Percentiles rank a stretch among this genome's conserved stretches.
These are phyloP conservation scores for Vultur gryphus DNA, from an alignment of 2,797 vertebrate genomes.

Conservation along the genomic window DNA sequence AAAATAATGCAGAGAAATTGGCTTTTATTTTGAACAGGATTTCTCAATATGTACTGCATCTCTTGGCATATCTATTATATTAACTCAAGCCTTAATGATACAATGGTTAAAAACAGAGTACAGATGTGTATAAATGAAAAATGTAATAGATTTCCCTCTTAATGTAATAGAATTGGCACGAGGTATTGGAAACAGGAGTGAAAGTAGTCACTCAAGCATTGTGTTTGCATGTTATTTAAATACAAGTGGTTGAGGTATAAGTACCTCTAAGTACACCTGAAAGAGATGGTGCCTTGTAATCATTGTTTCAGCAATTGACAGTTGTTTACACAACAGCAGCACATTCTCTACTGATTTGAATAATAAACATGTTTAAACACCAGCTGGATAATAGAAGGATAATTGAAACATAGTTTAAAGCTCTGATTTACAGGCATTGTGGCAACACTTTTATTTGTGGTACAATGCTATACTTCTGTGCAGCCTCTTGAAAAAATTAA, in stretches of 20 bases:
- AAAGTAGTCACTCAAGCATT: conserved; percentile 84
- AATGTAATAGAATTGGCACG: conserved; percentile 86
- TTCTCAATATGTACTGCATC: conserved; percentile 66
- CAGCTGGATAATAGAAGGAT: conserved; percentile 92
- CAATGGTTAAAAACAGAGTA: conserved; percentile 89
- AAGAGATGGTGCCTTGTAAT: conserved; percentile 85
- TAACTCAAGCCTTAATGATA: conserved; percentile 84
- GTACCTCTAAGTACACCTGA: conserved; percentile 86
- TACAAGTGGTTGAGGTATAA: conserved; percentile 89
- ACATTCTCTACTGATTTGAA: conserved; percentile 89
- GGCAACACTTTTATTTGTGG: conserved; percentile 76
- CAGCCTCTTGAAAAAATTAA: conserved; percentile 63
- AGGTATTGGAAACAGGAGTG: conserved; percentile 81
- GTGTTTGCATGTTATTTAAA: conserved; percentile 91
- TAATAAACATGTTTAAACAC: conserved; percentile 89
- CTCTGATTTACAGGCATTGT: conserved; percentile 83
- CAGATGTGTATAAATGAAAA: conserved; percentile 90
- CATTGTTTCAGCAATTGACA: conserved; percentile 93
- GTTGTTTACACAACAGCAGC: conserved; percentile 85
- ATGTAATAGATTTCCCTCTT: conserved; percentile 93
- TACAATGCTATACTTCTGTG: conserved; percentile 76
- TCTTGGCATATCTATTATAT: conserved; percentile 79
- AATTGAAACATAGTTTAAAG: conserved; percentile 95
- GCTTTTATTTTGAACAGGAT: conserved; percentile 79
- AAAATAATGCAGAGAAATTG: conserved; percentile 78